Base-by-base conservation (phyloP, 2,797 vertebrate species). In the Champsocephalus esox region DNA sequence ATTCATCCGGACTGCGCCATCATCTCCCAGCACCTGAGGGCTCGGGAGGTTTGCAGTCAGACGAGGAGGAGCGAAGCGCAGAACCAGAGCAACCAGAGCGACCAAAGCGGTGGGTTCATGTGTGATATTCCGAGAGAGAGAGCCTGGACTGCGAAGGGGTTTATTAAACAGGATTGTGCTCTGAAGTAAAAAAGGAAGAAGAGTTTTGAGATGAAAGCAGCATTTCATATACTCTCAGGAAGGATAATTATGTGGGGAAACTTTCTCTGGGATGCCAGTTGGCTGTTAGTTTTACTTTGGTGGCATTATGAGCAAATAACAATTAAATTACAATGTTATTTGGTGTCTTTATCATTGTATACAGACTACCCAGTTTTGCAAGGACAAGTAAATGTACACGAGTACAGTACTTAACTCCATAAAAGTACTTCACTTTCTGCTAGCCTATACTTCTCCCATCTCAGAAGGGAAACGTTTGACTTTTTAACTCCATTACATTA, bases 1-100 rank as follows among this genome's bases (percentile, higher is more conserved):
- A 95, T 95, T 50, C 95, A 95, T 75, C 92, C 94, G 3, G 95
- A 95, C 83, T 95, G 95, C 75, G 94, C 91, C 81, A 94, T 95
- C 70, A 90, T 95, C 65, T 85, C 89, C 2, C 92, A 93, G 80
- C 92, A 94, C 82, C 92, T 89, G 79, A 91, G 84, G 87, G 92
- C 93, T 68, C 89, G 75, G 54, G 90, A 95, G 81, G 48, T 86
- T 8, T 95, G 95, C 61, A 82, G 80, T 64, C 89, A 90, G 88
- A 92, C 73, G 52, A 91, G 87, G 66, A 88, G 58, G 87, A 92
- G 85, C 54, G 94, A 95, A 66, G 83, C 75, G 56, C 90, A 82
- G 9, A 95, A 94, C 88, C 86, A 76, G 55, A 93, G 58, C 14
- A 95, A 94, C 88, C 86, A 76, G 55, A 93, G 60, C 13, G 78